phyloP scores from a whole-genome alignment of 2,888 invertebrate genomes.

The Megamerina dolium region DNA sequence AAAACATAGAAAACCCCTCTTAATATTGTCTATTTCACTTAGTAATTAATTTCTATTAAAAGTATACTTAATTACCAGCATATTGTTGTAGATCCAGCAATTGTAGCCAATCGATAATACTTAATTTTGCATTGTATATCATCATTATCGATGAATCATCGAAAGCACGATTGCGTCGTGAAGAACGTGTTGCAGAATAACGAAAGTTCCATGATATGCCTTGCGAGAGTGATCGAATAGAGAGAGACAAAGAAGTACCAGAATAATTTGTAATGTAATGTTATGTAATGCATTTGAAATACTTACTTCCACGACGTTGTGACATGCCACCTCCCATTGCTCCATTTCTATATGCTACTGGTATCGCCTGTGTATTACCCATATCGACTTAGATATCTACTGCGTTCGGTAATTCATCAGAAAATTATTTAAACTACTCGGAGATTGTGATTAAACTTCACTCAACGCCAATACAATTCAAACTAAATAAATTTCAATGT shows the following conservation, averaged over 20 bases:
- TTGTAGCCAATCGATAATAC: slow-evolving; percentile 56
- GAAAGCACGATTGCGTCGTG: slow-evolving; percentile 39
- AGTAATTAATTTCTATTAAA: not conserved
- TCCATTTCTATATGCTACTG: too few relatives aligned
- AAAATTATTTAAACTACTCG: not conserved
- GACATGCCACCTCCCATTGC: too few relatives aligned
- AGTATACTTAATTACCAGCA: slow-evolving; percentile 31
- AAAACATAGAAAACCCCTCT: not conserved
- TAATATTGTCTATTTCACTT: not conserved
- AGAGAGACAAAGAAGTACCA: too few relatives aligned
- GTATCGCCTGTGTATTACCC: slow-evolving; percentile 39
- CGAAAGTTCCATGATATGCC: slow-evolving; percentile 52
- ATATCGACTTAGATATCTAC: slow-evolving; percentile 19
- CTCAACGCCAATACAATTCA: not conserved
- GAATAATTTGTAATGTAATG: too few relatives aligned
- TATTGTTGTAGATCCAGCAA: slow-evolving; percentile 58
- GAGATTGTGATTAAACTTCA: slow-evolving; percentile 4
- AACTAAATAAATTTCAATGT: slow-evolving; percentile 1
- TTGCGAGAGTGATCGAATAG: too few relatives aligned
- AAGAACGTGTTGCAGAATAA: slow-evolving; percentile 40
- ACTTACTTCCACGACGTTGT: slow-evolving; percentile 36
- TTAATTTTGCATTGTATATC: slow-evolving; percentile 51
- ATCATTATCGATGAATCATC: slow-evolving; percentile 36
- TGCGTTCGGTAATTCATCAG: not conserved
- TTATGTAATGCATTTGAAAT: too few relatives aligned